phyloP scores from a whole-genome alignment of 2,113 vertebrate species.

The Cygnus buccinator region DNA sequence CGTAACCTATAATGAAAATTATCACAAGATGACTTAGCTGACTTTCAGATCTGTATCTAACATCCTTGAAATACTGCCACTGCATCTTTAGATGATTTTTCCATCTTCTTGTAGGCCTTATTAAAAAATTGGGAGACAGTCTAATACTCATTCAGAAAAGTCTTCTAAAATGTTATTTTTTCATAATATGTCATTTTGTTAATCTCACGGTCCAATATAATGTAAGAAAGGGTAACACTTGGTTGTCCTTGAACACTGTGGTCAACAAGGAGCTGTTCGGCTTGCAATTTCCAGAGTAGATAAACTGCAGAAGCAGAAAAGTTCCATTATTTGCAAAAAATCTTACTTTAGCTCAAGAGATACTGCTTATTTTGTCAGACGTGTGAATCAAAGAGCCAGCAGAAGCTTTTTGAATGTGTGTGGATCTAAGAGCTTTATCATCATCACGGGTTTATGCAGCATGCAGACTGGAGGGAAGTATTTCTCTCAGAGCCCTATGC shows the following conservation, averaged over 20 bases:
- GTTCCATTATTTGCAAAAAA: background rate
- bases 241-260: background rate
- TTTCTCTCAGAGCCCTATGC: background rate
- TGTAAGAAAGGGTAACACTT: background rate
- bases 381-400: background rate
- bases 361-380: background rate
- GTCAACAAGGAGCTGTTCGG: background rate
- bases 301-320: background rate
- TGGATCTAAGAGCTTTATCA: background rate
- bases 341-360: background rate
- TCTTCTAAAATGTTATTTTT: background rate
- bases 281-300: background rate
- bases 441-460: background rate
- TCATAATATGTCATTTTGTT: background rate
- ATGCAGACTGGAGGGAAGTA: background rate
- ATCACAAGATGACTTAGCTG: background rate
- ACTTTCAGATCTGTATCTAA: background rate
- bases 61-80: background rate
- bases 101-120: background rate
- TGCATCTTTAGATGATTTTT: background rate
- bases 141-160: background rate
- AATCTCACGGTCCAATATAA: background rate
- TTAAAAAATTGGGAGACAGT: background rate
- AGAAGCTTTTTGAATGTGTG: background rate
- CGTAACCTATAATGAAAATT: background rate